A percentile compares a stretch with the other conserved stretches of the same genome.
Conservation (phyloP, 1,140 invertebrate genomes). For the Oryctes rhinoceros region DNA sequence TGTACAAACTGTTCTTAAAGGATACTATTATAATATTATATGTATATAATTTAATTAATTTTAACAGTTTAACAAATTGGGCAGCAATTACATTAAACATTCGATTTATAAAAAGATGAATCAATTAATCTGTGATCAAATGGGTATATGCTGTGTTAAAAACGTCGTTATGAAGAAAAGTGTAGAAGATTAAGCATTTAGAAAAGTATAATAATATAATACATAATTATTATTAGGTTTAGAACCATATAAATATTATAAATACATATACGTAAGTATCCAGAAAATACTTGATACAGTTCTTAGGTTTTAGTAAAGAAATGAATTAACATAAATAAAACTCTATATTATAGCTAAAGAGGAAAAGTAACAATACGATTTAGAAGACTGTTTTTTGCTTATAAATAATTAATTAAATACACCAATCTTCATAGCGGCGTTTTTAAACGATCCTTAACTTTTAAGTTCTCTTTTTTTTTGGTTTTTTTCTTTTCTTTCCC, state of each 20-base stretch:
- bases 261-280: conserved; percentile 46
- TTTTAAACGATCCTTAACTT: conserved; percentile 48
- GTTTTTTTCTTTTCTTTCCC: background rate
- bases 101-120: conserved; percentile 25
- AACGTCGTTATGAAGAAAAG: conserved; percentile 44
- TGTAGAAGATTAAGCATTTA: conserved; percentile 43
- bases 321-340: conserved; percentile 9
- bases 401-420: conserved; percentile 49
- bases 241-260: conserved; percentile 40
- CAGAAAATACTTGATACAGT: conserved; percentile 35
- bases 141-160: conserved; percentile 39
- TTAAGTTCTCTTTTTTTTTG: conserved; percentile 53
- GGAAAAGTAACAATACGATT: conserved; percentile 49
- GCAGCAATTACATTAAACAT: conserved; percentile 34
- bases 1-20: conserved; percentile 33
- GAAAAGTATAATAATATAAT: conserved; percentile 41
- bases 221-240: conserved; percentile 39
- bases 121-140: conserved; percentile 36
- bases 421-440: conserved; percentile 55
- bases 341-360: conserved; percentile 39
- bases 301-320: conserved; percentile 32
- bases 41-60: conserved; percentile 35
- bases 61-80: conserved; percentile 32
- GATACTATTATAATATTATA: conserved; percentile 17
- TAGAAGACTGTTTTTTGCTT: conserved; percentile 59